Evolutionary conservation across 2,797 vertebrate species (phyloP).

Genomic region (Cuniculus paca): DNA sequence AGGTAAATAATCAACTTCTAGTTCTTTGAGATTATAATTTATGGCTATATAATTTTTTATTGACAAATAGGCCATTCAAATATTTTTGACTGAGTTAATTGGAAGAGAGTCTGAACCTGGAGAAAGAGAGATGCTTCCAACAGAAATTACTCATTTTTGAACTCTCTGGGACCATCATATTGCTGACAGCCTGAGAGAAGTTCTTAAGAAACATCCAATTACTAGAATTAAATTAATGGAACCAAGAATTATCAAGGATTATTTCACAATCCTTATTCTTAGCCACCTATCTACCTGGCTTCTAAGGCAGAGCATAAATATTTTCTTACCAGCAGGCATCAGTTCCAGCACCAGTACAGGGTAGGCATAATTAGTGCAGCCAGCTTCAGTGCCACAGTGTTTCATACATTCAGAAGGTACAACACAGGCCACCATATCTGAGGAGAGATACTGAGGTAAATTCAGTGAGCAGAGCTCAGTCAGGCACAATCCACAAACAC

Average conservation of each 20-base stretch:
- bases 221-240: background rate
- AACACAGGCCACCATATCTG: conserved; percentile 95
- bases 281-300: background rate
- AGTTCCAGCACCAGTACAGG: conserved; percentile 95
- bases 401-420: conserved; percentile 89
- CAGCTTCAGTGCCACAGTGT: conserved; percentile 90
- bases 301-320: background rate
- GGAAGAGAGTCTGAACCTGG: background rate
- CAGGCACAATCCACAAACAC: background rate
- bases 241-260: background rate
- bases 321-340: conserved; percentile 94
- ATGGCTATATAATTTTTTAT: background rate
- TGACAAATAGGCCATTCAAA: background rate
- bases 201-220: background rate
- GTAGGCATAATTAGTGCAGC: conserved; percentile 96
- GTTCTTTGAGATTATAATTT: background rate
- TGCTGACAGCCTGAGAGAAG: background rate
- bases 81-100: background rate
- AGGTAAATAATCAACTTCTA: background rate
- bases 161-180: background rate
- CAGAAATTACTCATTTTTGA: background rate
- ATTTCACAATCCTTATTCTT: background rate
- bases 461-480: background rate
- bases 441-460: conserved; percentile 48
- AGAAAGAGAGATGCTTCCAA: background rate